Evolutionary conservation across 2,113 vertebrate genomes (phyloP).

Genomic region (Festucalex cinctus): DNA sequence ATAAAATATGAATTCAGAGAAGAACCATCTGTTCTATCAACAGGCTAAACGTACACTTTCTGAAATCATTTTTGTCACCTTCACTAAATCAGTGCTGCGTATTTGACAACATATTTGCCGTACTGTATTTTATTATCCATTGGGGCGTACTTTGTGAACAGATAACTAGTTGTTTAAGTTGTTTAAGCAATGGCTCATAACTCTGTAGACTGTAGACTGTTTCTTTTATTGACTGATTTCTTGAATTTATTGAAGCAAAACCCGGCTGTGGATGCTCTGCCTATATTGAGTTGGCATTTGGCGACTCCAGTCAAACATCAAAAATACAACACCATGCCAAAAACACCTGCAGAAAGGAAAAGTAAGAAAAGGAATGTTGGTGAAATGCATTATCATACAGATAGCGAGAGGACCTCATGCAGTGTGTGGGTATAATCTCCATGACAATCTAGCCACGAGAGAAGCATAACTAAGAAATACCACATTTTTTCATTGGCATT

Average conservation of each 20-base stretch:
- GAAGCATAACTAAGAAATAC: not conserved
- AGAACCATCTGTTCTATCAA: slow-evolving; percentile 8
- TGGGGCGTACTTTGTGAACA: not conserved
- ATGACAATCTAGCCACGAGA: not conserved
- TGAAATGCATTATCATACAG: not conserved
- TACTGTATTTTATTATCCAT: not conserved
- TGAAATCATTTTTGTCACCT: not conserved
- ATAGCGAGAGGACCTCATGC: not conserved
- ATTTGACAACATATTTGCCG: slow-evolving; percentile 14
- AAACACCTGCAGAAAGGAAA: not conserved
- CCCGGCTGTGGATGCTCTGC: not conserved
- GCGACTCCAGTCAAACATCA: not conserved
- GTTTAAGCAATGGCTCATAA: too few relatives aligned
- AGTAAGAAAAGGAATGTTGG: not conserved
- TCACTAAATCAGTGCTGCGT: slow-evolving; percentile 19
- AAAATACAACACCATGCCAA: not conserved
- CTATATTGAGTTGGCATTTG: not conserved
- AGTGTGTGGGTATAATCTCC: not conserved
- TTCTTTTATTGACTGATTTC: too few relatives aligned
- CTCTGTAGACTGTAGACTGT: not conserved
- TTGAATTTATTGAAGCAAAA: too few relatives aligned
- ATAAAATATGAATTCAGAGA: slow-evolving; percentile 9
- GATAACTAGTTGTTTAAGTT: not conserved
- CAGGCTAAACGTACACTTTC: slow-evolving; percentile 19
- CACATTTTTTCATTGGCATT: not conserved